Percentiles rank a stretch among this genome's conserved stretches.
Evolutionary conservation across 2,113 vertebrate genomes (phyloP).

Genomic region (Solea solea): DNA sequence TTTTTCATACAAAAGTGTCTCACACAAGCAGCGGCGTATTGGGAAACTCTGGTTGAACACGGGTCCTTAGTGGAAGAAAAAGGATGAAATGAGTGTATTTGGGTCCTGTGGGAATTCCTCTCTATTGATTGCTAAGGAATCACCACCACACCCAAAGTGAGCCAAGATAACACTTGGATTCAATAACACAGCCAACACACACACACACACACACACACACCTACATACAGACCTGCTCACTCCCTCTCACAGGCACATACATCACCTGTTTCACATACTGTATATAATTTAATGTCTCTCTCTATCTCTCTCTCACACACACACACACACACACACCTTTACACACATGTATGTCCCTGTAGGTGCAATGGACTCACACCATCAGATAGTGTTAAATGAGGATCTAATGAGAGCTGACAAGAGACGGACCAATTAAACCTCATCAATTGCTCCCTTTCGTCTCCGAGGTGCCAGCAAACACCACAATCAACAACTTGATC

Average conservation of each 20-base stretch:
- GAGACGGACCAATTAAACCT: slow-evolving; percentile 80
- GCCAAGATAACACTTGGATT: slow-evolving; percentile 62
- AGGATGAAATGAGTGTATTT: slow-evolving; percentile 30
- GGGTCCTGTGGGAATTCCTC: slow-evolving; percentile 54
- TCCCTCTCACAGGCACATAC: slow-evolving; percentile 28
- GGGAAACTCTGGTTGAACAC: slow-evolving; percentile 12
- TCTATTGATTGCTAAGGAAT: slow-evolving; percentile 65
- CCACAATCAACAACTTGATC: slow-evolving; percentile 77
- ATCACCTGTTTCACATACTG: slow-evolving; percentile 29
- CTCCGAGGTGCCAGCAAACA: slow-evolving; percentile 68
- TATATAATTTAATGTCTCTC: slow-evolving; percentile 20
- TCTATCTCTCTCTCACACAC: background rate
- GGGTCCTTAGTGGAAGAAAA: slow-evolving; percentile 24
- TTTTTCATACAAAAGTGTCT: slow-evolving; percentile 6
- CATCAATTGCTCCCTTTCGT: slow-evolving; percentile 73
- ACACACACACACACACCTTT: slow-evolving; percentile 20
- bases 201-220: background rate
- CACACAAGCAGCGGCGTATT: slow-evolving; percentile 10
- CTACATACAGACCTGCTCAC: background rate
- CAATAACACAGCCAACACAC: slow-evolving; percentile 41
- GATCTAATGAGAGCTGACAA: slow-evolving; percentile 78
- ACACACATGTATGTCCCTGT: slow-evolving; percentile 33
- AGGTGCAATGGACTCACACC: slow-evolving; percentile 69
- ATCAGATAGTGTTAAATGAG: slow-evolving; percentile 82
- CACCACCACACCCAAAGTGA: slow-evolving; percentile 49